phyloP scores from a whole-genome alignment of 2,888 invertebrate genomes.

The Lampropteryx suffumata region DNA sequence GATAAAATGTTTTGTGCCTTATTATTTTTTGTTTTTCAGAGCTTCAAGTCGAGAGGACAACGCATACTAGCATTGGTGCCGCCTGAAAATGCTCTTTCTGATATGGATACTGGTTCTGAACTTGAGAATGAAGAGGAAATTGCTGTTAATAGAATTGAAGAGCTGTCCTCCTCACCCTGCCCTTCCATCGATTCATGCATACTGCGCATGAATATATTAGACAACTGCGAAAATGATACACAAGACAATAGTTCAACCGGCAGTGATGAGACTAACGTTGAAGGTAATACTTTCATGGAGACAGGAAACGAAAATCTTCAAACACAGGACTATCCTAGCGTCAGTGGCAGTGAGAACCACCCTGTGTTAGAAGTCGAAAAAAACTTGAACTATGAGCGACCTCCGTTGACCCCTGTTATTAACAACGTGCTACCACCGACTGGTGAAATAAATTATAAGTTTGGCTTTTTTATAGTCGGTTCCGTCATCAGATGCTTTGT shows the following conservation, averaged over 20 bases:
- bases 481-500: constrained; percentile 9
- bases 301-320: background rate
- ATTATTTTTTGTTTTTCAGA: background rate
- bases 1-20: background rate
- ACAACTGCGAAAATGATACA: constrained; percentile 16
- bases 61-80: constrained; percentile 17
- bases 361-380: constrained; percentile 16
- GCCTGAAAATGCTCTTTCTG: constrained; percentile 18
- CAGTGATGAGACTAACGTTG: no score
- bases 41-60: background rate
- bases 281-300: background rate
- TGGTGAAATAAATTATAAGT: no score
- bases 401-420: constrained; percentile 1
- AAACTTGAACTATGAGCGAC: constrained; percentile 10
- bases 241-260: background rate
- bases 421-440: no score
- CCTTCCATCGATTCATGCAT: constrained; percentile 11
- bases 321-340: background rate
- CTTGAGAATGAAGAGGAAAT: constrained; percentile 20
- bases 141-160: constrained; percentile 12
- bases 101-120: constrained; percentile 20
- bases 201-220: constrained; percentile 13
- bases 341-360: constrained; percentile 7
- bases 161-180: constrained; percentile 18
- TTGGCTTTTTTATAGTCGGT: background rate